Conservation (phyloP, 2,888 invertebrate species). For the Argynnis bischoffii region DNA sequence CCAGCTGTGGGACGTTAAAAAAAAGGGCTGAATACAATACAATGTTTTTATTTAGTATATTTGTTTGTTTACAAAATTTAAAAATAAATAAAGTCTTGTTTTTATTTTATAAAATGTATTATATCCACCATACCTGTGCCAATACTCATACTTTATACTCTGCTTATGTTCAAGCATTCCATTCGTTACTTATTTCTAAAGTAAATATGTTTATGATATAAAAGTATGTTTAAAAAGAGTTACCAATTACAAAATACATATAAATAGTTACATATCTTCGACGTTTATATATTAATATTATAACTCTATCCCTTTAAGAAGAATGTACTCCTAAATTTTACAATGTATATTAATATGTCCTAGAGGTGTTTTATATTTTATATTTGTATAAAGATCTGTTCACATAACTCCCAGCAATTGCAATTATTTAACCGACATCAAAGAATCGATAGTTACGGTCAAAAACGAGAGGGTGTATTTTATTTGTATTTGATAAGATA, state of each 20-base stretch:
- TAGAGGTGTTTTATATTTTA: constrained; percentile 55
- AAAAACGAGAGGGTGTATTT: too few species aligned
- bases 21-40: too few species aligned
- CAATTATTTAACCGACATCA: too few species aligned
- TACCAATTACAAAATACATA: neutral
- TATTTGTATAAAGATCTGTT: constrained; percentile 46
- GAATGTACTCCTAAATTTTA: constrained; percentile 51
- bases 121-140: too few species aligned
- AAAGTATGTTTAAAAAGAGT: neutral
- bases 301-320: constrained; percentile 54
- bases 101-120: too few species aligned
- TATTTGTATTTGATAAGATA: too few species aligned
- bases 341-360: constrained; percentile 50
- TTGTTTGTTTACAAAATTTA: too few species aligned
- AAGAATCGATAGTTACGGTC: too few species aligned
- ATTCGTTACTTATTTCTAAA: constrained; percentile 10
- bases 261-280: constrained; percentile 42
- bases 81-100: too few species aligned
- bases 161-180: neutral
- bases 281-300: constrained; percentile 52
- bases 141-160: too few species aligned
- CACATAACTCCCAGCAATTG: constrained; percentile 29
- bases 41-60: too few species aligned
- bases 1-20: too few species aligned
- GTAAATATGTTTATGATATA: neutral